These are phyloP conservation scores for Emydocephalus ijimae DNA, from an alignment of 2,113 vertebrate genomes.

Conservation along the genomic window DNA sequence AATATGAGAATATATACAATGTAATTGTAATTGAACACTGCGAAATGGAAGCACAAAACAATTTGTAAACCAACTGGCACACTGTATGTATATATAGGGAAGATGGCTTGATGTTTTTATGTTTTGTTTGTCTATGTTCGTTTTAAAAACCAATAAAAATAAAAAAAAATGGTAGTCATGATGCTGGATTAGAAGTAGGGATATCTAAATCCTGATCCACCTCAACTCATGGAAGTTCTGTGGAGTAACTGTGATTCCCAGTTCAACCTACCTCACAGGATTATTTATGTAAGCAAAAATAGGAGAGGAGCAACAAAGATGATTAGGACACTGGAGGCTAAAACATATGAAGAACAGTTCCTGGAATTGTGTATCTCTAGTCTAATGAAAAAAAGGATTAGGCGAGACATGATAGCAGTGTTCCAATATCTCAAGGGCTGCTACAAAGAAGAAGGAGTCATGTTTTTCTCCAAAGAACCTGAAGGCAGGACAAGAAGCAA, in stretches of 20 bases:
- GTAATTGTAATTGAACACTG: too few species aligned
- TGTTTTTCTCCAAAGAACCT: neutral
- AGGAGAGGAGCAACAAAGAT: neutral
- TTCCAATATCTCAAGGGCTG: neutral
- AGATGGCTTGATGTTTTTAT: too few species aligned
- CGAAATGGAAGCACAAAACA: too few species aligned
- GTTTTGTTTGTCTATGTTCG: too few species aligned
- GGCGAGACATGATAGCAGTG: neutral
- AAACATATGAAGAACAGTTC: neutral
- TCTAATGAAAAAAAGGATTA: neutral
- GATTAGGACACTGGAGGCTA: neutral
- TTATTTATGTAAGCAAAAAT: neutral
- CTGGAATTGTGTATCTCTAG: neutral
- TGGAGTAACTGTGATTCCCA: neutral
- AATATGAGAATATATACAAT: too few species aligned
- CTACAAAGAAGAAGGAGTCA: neutral
- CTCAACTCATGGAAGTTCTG: neutral
- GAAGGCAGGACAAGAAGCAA: neutral
- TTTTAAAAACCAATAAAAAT: too few species aligned
- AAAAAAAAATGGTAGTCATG: neutral
- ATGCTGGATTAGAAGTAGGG: neutral
- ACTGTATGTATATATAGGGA: too few species aligned
- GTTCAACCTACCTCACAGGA: neutral
- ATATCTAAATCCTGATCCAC: neutral
- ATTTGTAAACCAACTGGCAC: too few species aligned